phyloP scores from a whole-genome alignment of 2,113 vertebrate genomes.

The Prionailurus bengalensis region DNA sequence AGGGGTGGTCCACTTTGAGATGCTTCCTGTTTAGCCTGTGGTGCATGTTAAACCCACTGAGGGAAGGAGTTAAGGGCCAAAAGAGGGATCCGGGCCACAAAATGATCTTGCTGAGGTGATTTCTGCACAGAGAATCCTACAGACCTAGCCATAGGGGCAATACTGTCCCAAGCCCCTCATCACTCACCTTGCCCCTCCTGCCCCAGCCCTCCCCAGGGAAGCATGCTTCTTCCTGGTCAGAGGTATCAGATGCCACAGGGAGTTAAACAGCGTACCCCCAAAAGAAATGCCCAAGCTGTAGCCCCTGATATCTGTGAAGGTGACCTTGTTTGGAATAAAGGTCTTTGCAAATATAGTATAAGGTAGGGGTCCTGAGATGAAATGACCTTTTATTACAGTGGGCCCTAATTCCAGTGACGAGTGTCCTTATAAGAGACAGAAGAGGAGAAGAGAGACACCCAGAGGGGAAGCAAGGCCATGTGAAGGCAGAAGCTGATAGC shows the following conservation, averaged over 20 bases:
- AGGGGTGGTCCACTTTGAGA: fast-evolving
- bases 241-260: not conserved
- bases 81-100: not conserved
- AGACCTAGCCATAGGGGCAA: not conserved
- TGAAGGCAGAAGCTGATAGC: fast-evolving
- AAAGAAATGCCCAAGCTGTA: not conserved
- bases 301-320: not conserved
- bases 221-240: not conserved
- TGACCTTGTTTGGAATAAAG: not conserved
- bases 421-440: not conserved
- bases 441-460: not conserved
- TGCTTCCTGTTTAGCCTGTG: not conserved
- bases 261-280: not conserved
- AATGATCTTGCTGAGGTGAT: not conserved
- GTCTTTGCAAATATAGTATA: not conserved
- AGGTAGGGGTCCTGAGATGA: not conserved
- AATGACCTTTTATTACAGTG: not conserved
- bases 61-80: not conserved
- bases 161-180: not conserved
- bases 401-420: not conserved
- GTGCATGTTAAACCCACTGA: fast-evolving
- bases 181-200: fast-evolving
- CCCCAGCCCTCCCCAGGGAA: fast-evolving
- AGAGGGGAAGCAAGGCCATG: fast-evolving
- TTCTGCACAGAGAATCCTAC: not conserved